Evolutionary conservation across 2,797 vertebrate genomes (phyloP).

Genomic region (Anabacerthia variegaticeps): DNA sequence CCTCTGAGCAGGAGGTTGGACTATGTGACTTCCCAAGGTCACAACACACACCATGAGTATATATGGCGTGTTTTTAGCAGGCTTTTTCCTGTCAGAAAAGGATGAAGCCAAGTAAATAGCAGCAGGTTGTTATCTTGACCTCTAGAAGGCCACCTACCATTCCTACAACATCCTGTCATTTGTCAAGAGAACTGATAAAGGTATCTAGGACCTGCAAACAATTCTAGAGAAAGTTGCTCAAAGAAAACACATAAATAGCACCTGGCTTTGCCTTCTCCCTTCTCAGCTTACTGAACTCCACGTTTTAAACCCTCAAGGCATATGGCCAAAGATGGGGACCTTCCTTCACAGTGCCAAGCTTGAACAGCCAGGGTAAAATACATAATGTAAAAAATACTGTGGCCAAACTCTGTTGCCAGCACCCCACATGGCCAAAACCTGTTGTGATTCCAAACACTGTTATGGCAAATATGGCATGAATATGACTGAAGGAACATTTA

Average conservation of each 20-base stretch:
- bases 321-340: neutral
- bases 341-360: neutral
- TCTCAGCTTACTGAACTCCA: neutral
- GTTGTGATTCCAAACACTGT: neutral
- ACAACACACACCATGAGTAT: neutral
- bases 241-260: neutral
- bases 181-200: constrained; percentile 44
- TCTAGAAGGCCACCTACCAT: constrained; percentile 53
- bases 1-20: neutral
- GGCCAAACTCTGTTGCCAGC: neutral
- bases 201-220: neutral
- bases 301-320: neutral
- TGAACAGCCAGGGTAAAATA: neutral
- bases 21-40: constrained; percentile 5
- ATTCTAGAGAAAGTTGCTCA: constrained; percentile 22
- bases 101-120: constrained; percentile 39
- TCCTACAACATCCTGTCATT: constrained; percentile 61
- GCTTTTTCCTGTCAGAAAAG: constrained; percentile 55
- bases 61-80: constrained; percentile 7
- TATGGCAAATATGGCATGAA: neutral
- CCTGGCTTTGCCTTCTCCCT: neutral
- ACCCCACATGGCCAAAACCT: neutral
- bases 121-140: constrained; percentile 58
- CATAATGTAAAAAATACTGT: fast-evolving
- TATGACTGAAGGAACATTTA: neutral